Evolutionary conservation across 2,888 invertebrate genomes (phyloP).

Genomic region (Choreutis nemorana): DNA sequence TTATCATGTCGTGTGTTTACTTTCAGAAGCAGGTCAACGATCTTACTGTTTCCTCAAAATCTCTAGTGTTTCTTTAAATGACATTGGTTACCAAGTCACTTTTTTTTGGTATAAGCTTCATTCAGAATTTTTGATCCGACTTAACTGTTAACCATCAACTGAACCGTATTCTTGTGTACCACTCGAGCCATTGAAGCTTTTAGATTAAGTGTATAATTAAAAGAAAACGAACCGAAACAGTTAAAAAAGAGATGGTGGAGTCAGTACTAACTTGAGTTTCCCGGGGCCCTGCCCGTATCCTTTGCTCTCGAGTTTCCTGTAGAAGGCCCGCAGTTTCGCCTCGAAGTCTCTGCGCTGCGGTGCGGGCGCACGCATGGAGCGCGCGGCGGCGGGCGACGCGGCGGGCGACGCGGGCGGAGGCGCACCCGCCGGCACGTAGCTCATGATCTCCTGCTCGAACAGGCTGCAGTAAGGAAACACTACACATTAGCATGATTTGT

Average conservation of each 20-base stretch:
- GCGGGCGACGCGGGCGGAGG: conserved; percentile 75
- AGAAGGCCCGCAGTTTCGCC: conserved; percentile 93
- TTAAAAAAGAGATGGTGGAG: neutral
- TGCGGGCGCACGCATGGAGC: conserved; percentile 84
- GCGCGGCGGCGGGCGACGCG: conserved; percentile 83
- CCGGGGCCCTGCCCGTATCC: conserved; percentile 97
- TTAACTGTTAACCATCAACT: no score
- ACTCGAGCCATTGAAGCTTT: no score
- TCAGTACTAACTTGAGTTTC: conserved; percentile 84
- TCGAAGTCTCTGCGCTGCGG: conserved; percentile 95
- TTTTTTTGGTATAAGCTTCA: no score
- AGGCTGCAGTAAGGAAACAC: conserved; percentile 68
- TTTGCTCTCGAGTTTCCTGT: conserved; percentile 93
- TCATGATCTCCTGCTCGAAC: conserved; percentile 99
- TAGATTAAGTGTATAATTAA: no score
- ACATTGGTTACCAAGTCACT: no score
- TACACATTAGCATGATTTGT: neutral
- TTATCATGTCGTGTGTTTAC: no score
- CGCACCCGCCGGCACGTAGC: conserved; percentile 81
- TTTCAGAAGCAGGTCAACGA: no score
- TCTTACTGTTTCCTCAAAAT: no score
- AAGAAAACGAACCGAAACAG: conserved; percentile 3
- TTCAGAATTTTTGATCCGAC: no score
- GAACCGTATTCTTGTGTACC: no score
- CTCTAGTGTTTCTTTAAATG: no score